Evolutionary conservation across 2,113 vertebrate genomes (phyloP), one percentile per base, ranked within the genome.

Genomic region (Lota lota): DNA sequence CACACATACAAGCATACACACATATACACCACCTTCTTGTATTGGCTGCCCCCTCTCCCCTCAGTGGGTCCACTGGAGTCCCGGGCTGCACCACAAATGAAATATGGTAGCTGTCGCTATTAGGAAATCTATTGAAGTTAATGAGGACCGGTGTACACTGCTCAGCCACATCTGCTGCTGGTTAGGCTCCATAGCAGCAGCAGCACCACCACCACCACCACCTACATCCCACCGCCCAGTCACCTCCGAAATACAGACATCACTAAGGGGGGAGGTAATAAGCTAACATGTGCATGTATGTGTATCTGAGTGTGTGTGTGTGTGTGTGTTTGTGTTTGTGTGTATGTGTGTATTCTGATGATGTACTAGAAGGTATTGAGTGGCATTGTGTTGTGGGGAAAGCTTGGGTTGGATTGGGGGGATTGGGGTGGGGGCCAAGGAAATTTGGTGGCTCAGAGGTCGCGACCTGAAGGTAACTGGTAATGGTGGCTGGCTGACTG

Each of bases 51-150:
- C 18, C 63, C 22, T 18, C 28, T 56, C 36, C 14, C 8, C 61
- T 17, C 51, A 21, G 7, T n/a, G 51, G 79, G 85, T 78, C 36
- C 36, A 40, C 6, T 40, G 36, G 36, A 5, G 28, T 40, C 36
- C 28, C 28, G 28, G 3, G 28, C 28, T 7, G 36, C 36, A 40
- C 36, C 36, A 11, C 36, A 40, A 88, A 92, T 93, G 93, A 95
- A 93, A 94, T 93, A 94, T 93, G 85, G 92, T 86, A 90, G 88
- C 91, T 91, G 87, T 82, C 90, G 88, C 86, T 11, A 90, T 89
- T 89, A 72, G 75, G 89, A 91, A 91, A 76, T 83, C 85, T 80
- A 92, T 89, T 92, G 91, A 93, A 92, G 92, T 93, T 90, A 91
- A 88, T 90, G 80, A 67, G 67, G 77, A 79, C 91, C 83, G 66